Conservation (phyloP, 2,797 vertebrate species). For the Tenualosa ilisha region DNA sequence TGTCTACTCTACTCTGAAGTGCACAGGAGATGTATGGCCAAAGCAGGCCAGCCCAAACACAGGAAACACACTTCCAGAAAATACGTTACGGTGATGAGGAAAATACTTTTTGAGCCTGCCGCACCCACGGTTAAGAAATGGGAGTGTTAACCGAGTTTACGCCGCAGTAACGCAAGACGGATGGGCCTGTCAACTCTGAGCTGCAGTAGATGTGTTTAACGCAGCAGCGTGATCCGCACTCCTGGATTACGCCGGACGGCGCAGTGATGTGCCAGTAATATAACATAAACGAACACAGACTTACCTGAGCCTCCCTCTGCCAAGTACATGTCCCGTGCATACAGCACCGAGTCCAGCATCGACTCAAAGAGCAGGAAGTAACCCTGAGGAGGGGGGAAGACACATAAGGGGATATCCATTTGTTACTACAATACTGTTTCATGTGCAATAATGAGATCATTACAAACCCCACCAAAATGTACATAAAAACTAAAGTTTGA, state of each 20-base stretch:
- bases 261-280: not conserved
- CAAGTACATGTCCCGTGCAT: slow-evolving; percentile 88
- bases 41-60: not conserved
- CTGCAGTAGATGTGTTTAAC: not conserved
- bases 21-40: not conserved
- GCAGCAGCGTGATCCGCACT: not conserved
- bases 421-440: not conserved
- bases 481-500: not conserved
- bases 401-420: not conserved
- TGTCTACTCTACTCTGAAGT: not conserved
- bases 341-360: slow-evolving; percentile 96
- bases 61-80: not conserved
- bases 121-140: not conserved
- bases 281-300: slow-evolving; percentile 52
- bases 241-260: not conserved
- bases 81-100: not conserved
- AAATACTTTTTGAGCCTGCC: not conserved
- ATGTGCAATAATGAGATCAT: not conserved
- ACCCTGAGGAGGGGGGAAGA: slow-evolving; percentile 73
- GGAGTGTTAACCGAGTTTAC: not conserved
- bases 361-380: slow-evolving; percentile 98
- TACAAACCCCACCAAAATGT: not conserved
- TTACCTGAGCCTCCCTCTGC: slow-evolving; percentile 86
- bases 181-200: slow-evolving; percentile 7
- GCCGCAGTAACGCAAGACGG: not conserved